Evolutionary conservation across 1,140 invertebrate species (phyloP), one percentile per base, ranked within the genome.

Genomic region (Nasonia vitripennis): DNA sequence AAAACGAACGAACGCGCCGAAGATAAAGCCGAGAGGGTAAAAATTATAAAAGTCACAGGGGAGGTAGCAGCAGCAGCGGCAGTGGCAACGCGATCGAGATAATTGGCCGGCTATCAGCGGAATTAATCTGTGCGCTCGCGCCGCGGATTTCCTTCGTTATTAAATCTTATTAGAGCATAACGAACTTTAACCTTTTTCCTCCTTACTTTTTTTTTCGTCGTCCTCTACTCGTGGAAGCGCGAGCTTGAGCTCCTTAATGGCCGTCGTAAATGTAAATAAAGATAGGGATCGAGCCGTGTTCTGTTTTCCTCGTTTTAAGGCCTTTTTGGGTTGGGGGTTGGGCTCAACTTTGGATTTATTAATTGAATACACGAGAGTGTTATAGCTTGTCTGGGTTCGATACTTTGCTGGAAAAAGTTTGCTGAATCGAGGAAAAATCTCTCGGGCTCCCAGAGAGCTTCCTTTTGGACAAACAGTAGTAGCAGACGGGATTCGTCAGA

Each of bases 121-220:
- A 82, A 82, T 82, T 73, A 82, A 82, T 82, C 81, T 51, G 41
- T 0, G 23, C 2, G 71, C 45, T 67, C 68, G 6, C 31, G 2
- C n/a, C 41, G 31, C 45, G 20, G 70, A 74, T 80, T 37, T 68
- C 37, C 51, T 14, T 34, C 68, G 9, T 82, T 82, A 82, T 82
- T 82, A 82, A 82, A 82, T 81, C 79, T 81, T 34, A 71, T 45
- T 81, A 71, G 14, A 67, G 79, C 67, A 34, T 70, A 81, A 81
- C 79, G 79, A 81, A 81, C 79, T 70, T 34, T 81, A 7, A 4
- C 70, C 11, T 73, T 71, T 31, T 23, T 71, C 1, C 20, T 11
- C 11, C n/a, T 20, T 27, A 7, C 27, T 17, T 78, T 71, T 71
- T 71, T 71, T 71, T 31, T 2, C 34, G 34, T 11, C 68, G 7